Base-by-base conservation (phyloP, 2,888 invertebrate species). In the Colostygia pectinataria region DNA sequence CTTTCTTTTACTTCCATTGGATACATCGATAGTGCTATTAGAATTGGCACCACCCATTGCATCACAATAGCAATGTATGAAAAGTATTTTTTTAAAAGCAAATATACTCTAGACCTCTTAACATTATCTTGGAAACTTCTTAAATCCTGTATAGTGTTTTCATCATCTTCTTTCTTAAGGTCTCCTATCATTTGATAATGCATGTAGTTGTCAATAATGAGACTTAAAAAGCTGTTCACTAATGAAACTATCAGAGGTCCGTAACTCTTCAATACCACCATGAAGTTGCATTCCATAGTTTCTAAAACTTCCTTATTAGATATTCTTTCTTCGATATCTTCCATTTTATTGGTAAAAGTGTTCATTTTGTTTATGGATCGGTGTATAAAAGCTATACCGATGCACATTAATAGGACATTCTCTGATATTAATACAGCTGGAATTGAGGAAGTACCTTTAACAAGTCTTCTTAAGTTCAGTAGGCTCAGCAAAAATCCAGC, bases 121-220 rank as follows among this genome's bases (percentile, higher is more conserved):
- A 2, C 9, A 40, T 24, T 27, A 6, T 14, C 44, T 29, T 5
- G 37, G 9, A 37, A 31, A 32, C 27, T 44, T 47, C 52, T 45
- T 2, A 85, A 54, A 43, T 77, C 73, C 41, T 71, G 68, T 0
- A 88, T 80, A 24, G 57, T 55, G 57, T 77, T 80, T 46, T 81
- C 79, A 12, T 81, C 74, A 43, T 82, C 78, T 46, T 71, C 71
- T 15, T 56, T 64, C 45, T 80, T 77, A 0, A 68, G 65, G 20
- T 79, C 73, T 8, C 64, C 58, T 23, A 87, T 50, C 69, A 84
- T 79, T 65, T 61, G 78, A 55, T 86, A 88, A 61, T 88, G 85
- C 78, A 88, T 75, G 46, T 86, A 89, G 60, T 88, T 88, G 46
- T 89, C 83, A 45, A 90, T 83, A 0, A 88, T 63, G 1, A 89